Conservation (phyloP, 2,888 invertebrate species). For the Parthenolecanium corni region DNA sequence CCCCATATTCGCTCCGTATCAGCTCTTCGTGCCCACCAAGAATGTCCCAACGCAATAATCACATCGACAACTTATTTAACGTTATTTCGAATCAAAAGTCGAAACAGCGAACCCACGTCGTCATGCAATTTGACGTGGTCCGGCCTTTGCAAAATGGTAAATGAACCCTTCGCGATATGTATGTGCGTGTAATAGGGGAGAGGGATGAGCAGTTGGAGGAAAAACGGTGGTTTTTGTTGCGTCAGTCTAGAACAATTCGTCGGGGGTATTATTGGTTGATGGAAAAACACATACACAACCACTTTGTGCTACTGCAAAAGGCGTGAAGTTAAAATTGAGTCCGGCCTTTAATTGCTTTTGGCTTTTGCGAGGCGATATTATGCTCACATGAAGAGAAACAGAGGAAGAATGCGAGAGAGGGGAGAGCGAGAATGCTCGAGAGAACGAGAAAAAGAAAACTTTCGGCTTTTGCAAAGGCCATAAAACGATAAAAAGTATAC, state of each 20-base stretch:
- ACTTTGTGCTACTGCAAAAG: too few relatives aligned
- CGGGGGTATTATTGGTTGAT: too few relatives aligned
- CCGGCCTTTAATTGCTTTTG: conserved; percentile 16
- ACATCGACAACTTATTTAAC: too few relatives aligned
- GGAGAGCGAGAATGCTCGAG: neutral
- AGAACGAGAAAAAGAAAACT: neutral
- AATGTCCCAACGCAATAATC: too few relatives aligned
- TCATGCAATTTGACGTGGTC: neutral
- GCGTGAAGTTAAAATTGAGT: conserved; percentile 19
- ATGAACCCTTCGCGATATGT: neutral
- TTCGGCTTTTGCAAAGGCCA: neutral
- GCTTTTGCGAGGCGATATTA: neutral
- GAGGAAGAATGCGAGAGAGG: neutral
- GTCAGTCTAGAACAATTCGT: neutral
- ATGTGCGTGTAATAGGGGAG: conserved; percentile 1
- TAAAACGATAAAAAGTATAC: neutral
- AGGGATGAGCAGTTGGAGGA: neutral
- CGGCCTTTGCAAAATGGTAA: conserved; percentile 2
- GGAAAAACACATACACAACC: too few relatives aligned
- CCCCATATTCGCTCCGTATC: too few relatives aligned
- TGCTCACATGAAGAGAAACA: neutral
- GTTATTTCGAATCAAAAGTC: too few relatives aligned
- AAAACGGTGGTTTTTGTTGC: neutral
- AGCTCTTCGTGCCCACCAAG: too few relatives aligned
- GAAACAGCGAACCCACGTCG: too few relatives aligned